Conservation (phyloP, 2,797 vertebrate species). For the Megalops cyprinoides region DNA sequence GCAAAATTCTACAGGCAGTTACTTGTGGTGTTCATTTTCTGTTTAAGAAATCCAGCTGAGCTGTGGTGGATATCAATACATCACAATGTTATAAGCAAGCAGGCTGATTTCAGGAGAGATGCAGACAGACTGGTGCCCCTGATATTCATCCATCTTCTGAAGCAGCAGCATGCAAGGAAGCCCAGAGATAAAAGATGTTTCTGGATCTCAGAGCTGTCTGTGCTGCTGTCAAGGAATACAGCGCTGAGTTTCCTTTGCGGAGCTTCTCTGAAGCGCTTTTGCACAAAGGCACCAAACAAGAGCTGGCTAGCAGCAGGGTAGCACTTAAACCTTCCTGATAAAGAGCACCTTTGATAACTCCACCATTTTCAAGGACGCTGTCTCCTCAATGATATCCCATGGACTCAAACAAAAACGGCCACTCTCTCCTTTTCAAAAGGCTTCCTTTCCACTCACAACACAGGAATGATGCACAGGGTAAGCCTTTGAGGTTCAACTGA, state of each 20-base stretch:
- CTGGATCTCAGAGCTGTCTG: neutral
- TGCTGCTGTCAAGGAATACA: neutral
- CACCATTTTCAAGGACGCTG: neutral
- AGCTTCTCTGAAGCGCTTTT: neutral
- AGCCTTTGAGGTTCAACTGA: neutral
- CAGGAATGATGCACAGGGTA: neutral
- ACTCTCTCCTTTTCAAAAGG: neutral
- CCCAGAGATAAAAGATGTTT: neutral
- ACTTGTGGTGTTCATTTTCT: neutral
- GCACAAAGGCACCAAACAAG: neutral
- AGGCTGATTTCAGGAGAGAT: neutral
- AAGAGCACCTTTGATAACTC: neutral
- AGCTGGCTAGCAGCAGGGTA: slow-evolving; percentile 12
- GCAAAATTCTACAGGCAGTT: neutral
- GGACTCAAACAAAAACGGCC: neutral
- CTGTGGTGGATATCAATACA: slow-evolving; percentile 12
- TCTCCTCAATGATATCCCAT: slow-evolving; percentile 22
- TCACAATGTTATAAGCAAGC: neutral
- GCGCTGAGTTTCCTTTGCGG: neutral
- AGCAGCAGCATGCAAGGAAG: neutral
- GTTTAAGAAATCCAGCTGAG: neutral
- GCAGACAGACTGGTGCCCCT: neutral
- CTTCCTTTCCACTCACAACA: neutral
- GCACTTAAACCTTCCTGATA: slow-evolving; percentile 5
- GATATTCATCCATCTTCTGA: neutral